Conservation (phyloP, 2,113 vertebrate species). For the Pantherophis guttatus region DNA sequence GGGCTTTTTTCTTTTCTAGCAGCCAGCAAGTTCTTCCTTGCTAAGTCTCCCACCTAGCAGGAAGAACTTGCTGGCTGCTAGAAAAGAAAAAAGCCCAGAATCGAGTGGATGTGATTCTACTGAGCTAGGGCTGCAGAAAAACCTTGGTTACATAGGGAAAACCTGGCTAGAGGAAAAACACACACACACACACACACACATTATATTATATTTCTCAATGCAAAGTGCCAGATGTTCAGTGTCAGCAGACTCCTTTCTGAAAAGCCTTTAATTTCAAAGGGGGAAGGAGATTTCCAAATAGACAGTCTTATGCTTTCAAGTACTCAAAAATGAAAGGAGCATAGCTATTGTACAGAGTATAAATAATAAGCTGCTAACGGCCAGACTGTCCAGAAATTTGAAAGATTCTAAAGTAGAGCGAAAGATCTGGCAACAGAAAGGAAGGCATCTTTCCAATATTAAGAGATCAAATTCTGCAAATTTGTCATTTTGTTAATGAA, state of each 20-base stretch:
- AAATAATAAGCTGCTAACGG: constrained; percentile 29
- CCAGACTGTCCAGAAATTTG: neutral
- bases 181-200: no score
- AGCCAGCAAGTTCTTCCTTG: no score
- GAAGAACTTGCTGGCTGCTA: no score
- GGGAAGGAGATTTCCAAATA: neutral
- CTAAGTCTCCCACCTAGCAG: no score
- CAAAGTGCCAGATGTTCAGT: neutral
- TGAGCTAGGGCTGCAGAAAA: no score
- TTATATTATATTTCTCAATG: neutral
- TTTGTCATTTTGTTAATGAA: neutral
- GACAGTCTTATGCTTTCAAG: constrained; percentile 4
- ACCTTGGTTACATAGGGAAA: no score
- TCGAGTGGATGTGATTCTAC: no score
- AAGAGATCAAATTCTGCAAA: neutral
- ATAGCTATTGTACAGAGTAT: neutral
- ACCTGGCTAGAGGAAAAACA: no score
- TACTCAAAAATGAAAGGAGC: neutral
- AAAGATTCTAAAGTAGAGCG: constrained; percentile 16
- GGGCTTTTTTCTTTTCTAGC: no score
- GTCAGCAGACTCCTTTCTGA: neutral
- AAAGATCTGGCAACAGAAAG: constrained; percentile 23
- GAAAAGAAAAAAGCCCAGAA: no score
- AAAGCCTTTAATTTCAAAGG: constrained; percentile 2
- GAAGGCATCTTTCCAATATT: neutral